Percentiles rank a stretch among this genome's conserved stretches.
Conservation (phyloP, 2,888 invertebrate species). For the Imbricaverruca yamaguchii region DNA sequence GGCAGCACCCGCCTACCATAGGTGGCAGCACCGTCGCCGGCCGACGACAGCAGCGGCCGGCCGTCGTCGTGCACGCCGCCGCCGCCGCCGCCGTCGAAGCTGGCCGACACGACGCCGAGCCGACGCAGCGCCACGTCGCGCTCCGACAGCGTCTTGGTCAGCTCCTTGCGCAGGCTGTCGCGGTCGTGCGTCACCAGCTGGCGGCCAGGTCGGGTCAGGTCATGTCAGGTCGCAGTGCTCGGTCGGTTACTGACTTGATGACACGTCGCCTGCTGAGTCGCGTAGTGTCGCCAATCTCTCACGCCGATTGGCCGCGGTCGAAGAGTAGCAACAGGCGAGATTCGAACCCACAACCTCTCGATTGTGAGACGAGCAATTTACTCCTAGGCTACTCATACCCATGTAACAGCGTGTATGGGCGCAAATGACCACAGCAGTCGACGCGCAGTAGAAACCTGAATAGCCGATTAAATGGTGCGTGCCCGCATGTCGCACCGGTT, state of each 20-base stretch:
- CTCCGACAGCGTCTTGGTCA: slow-evolving; percentile 33
- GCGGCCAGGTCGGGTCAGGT: background rate
- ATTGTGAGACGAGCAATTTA: too few relatives aligned
- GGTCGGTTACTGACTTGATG: too few relatives aligned
- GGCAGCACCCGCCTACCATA: background rate
- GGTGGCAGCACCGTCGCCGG: background rate
- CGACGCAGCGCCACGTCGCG: slow-evolving; percentile 34
- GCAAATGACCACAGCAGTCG: background rate
- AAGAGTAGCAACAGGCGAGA: too few relatives aligned
- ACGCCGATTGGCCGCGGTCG: too few relatives aligned
- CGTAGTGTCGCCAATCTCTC: too few relatives aligned
- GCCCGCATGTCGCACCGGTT: background rate
- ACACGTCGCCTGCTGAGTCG: too few relatives aligned
- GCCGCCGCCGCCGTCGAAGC: background rate
- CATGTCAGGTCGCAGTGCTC: fast-evolving
- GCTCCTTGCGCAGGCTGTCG: slow-evolving; percentile 36
- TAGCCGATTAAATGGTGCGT: background rate
- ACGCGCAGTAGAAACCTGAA: background rate
- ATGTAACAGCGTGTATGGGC: background rate
- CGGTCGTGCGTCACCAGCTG: slow-evolving; percentile 37
- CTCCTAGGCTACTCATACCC: too few relatives aligned
- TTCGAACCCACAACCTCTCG: too few relatives aligned
- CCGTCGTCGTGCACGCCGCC: background rate
- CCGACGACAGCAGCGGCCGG: background rate
- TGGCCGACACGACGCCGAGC: slow-evolving; percentile 27